Conservation (phyloP, 1,140 invertebrate species). For the Cydia pomonella region DNA sequence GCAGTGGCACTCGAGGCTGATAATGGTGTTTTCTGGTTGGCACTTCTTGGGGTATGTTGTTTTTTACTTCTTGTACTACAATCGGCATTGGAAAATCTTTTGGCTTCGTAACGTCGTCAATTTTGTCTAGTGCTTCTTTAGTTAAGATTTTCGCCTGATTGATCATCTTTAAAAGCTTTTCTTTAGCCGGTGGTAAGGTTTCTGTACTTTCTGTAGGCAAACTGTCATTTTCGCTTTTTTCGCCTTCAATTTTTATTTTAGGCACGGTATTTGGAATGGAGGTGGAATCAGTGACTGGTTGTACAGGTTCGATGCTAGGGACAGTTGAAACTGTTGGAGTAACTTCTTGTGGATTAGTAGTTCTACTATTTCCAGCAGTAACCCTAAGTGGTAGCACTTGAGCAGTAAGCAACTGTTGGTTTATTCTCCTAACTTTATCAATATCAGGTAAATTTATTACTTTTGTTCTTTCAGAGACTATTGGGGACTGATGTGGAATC, state of each 20-base stretch:
- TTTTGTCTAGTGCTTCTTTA: conserved; percentile 14
- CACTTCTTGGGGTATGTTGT: not conserved
- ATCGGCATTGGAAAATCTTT: not conserved
- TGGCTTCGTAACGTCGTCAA: not conserved
- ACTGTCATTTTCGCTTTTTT: not conserved
- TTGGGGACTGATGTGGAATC: not conserved
- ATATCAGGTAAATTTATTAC: conserved; percentile 57
- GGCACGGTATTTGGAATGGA: not conserved
- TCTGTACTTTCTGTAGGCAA: conserved; percentile 8
- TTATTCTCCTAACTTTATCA: conserved; percentile 52
- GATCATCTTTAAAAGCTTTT: conserved; percentile 11
- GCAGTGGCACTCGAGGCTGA: not conserved
- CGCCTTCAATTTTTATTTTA: not conserved
- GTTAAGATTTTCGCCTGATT: conserved; percentile 17
- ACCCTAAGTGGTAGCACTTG: conserved; percentile 55
- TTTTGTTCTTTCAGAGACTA: conserved; percentile 49
- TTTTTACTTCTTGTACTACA: conserved; percentile 9
- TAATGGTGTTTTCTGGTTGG: not conserved
- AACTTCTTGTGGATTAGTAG: not conserved
- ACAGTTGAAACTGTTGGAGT: not conserved
- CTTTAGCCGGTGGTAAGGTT: conserved; percentile 7
- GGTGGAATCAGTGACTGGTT: not conserved
- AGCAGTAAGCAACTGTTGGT: conserved; percentile 54
- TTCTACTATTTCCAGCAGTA: not conserved
- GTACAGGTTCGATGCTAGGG: not conserved